Evolutionary conservation across 2,113 vertebrate species (phyloP).

Genomic region (Conger conger): DNA sequence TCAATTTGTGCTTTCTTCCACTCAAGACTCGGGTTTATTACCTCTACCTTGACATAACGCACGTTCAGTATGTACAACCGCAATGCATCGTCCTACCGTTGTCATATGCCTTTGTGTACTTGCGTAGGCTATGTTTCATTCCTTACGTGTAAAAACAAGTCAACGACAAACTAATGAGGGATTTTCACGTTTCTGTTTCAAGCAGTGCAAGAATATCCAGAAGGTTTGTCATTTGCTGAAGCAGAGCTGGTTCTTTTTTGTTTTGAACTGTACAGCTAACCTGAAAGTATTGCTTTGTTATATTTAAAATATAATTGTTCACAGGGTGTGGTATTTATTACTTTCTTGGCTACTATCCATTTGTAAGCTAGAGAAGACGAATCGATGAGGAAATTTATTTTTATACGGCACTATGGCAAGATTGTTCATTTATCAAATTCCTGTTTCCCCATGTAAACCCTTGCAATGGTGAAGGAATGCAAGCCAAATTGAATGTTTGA

Average conservation of each 20-base stretch:
- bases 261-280: neutral
- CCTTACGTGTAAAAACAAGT: too few relatives aligned
- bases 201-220: neutral
- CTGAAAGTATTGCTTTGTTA: neutral
- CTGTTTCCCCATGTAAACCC: neutral
- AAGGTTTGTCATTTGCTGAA: conserved; percentile 14
- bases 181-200: neutral
- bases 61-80: too few relatives aligned
- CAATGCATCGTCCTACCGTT: too few relatives aligned
- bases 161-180: conserved; percentile 7
- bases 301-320: neutral
- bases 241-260: conserved; percentile 27
- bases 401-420: conserved; percentile 31
- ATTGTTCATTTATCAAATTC: neutral
- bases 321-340: conserved; percentile 6
- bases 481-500: neutral
- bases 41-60: too few relatives aligned
- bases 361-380: conserved; percentile 24
- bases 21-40: too few relatives aligned
- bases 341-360: conserved; percentile 22
- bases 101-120: too few relatives aligned
- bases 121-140: too few relatives aligned
- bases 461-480: neutral
- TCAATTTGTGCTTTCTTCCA: too few relatives aligned
- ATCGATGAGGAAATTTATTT: conserved; percentile 38